Percentiles rank a stretch among this genome's conserved stretches.
Conservation (phyloP, 2,113 vertebrate species). For the Chaenogobius annularis region DNA sequence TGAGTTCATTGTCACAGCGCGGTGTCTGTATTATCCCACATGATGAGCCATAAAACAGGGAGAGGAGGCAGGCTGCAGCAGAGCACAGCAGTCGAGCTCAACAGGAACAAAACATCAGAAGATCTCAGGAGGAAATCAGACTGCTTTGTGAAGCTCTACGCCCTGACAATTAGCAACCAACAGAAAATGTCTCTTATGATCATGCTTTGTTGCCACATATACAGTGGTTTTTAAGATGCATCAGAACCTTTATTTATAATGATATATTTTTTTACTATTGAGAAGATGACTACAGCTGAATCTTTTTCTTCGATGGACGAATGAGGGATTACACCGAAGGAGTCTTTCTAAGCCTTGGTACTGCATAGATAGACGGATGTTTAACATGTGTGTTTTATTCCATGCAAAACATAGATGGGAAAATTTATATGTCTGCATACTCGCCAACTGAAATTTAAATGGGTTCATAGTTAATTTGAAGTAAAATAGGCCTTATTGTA, state of each 20-base stretch:
- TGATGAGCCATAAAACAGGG: slow-evolving; percentile 61
- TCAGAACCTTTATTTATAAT: too few relatives aligned
- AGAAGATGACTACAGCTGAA: too few relatives aligned
- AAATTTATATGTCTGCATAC: not conserved
- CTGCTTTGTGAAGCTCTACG: slow-evolving; percentile 60
- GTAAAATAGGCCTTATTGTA: not conserved
- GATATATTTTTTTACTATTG: too few relatives aligned
- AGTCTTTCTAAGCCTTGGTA: too few relatives aligned
- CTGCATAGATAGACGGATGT: too few relatives aligned
- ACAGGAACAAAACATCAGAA: slow-evolving; percentile 49
- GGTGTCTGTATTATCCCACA: slow-evolving; percentile 45
- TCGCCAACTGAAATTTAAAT: not conserved
- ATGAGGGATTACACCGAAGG: too few relatives aligned
- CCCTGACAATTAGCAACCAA: slow-evolving; percentile 41
- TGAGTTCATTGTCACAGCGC: slow-evolving; percentile 40
- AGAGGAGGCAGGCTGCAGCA: slow-evolving; percentile 45
- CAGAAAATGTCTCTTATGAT: slow-evolving; percentile 1
- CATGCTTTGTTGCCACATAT: not conserved
- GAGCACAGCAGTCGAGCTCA: slow-evolving; percentile 56
- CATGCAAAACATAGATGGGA: not conserved
- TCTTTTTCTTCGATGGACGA: too few relatives aligned
- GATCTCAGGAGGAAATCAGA: slow-evolving; percentile 58
- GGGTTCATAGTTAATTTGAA: not conserved
- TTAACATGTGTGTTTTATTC: too few relatives aligned
- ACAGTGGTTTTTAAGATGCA: too few relatives aligned